Percentiles rank a stretch among this genome's conserved stretches.
Evolutionary conservation across 2,888 invertebrate genomes (phyloP).

Genomic region (Elgonia sp.): DNA sequence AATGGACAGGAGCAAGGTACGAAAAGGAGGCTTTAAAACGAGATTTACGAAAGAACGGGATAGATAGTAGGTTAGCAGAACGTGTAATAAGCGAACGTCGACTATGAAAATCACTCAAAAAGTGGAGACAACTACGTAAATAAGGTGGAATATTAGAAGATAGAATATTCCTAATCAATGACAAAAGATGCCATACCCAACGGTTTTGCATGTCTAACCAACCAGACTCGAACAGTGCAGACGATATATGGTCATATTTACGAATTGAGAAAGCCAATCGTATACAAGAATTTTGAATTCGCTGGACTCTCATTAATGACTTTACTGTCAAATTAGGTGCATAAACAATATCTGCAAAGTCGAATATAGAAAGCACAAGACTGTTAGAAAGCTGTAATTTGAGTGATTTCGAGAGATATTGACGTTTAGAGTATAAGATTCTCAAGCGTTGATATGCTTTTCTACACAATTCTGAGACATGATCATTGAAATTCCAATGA

Average conservation of each 20-base stretch:
- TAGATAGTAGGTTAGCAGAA: too few species aligned
- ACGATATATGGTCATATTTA: conserved; percentile 4
- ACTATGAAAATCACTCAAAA: too few species aligned
- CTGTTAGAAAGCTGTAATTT: background rate
- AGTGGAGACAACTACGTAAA: too few species aligned
- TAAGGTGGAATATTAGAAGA: too few species aligned
- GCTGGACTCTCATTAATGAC: background rate
- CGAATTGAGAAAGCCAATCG: background rate
- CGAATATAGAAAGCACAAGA: background rate
- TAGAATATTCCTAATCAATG: too few species aligned
- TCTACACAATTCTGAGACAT: background rate
- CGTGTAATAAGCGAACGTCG: too few species aligned
- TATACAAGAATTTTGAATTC: conserved; percentile 3
- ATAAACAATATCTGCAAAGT: conserved; percentile 2
- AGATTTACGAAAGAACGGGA: too few species aligned
- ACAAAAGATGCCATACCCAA: too few species aligned
- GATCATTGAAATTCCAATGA: background rate
- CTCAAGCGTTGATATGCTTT: conserved; percentile 15
- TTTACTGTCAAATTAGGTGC: background rate
- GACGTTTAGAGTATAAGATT: background rate
- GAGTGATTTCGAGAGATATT: background rate
- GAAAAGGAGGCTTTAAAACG: too few species aligned
- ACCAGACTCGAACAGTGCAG: background rate
- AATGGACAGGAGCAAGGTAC: too few species aligned
- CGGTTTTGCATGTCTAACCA: too few species aligned